Percentiles rank a stretch among this genome's conserved stretches.
These are phyloP conservation scores for Anarsia innoxiella DNA, from an alignment of 2,888 invertebrate genomes.

Conservation along the genomic window DNA sequence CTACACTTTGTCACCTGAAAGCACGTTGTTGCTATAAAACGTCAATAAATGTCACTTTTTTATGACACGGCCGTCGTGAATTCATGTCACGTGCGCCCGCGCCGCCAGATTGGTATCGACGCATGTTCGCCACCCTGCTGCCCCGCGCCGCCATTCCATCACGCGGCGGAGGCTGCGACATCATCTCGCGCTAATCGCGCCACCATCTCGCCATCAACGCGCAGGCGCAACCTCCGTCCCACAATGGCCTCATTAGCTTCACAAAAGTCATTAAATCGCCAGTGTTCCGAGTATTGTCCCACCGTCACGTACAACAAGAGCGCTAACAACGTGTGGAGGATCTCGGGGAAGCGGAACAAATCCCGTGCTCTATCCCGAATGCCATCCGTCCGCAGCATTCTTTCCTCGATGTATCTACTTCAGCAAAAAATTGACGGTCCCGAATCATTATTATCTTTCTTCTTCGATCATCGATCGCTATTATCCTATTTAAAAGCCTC, in stretches of 20 bases:
- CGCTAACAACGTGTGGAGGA: conserved; percentile 71
- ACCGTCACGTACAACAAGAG: conserved; percentile 62
- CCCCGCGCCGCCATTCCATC: conserved; percentile 46
- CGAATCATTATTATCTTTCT: conserved; percentile 71
- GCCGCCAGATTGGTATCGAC: conserved; percentile 62
- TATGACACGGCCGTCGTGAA: conserved; percentile 57
- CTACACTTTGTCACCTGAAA: conserved; percentile 53
- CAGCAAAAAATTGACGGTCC: conserved; percentile 59
- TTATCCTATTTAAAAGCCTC: conserved; percentile 74
- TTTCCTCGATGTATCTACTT: conserved; percentile 53
- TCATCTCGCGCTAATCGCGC: conserved; percentile 46
- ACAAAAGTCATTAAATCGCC: conserved; percentile 65
- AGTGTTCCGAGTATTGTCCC: conserved; percentile 46
- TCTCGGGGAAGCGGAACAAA: conserved; percentile 70
- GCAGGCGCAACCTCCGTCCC: conserved; percentile 44
- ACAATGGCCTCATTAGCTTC: conserved; percentile 66
- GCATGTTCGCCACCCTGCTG: conserved; percentile 33
- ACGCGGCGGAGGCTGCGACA: conserved; percentile 42
- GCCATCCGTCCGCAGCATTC: conserved; percentile 46
- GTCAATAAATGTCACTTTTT: conserved; percentile 74
- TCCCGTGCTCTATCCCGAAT: conserved; percentile 56
- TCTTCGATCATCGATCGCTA: conserved; percentile 71
- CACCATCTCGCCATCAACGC: conserved; percentile 49
- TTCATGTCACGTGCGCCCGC: conserved; percentile 65
- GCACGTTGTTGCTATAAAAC: conserved; percentile 71